Percentiles rank a stretch among this genome's conserved stretches.
Conservation (phyloP, 2,113 vertebrate genomes). For the Pituophis catenifer region DNA sequence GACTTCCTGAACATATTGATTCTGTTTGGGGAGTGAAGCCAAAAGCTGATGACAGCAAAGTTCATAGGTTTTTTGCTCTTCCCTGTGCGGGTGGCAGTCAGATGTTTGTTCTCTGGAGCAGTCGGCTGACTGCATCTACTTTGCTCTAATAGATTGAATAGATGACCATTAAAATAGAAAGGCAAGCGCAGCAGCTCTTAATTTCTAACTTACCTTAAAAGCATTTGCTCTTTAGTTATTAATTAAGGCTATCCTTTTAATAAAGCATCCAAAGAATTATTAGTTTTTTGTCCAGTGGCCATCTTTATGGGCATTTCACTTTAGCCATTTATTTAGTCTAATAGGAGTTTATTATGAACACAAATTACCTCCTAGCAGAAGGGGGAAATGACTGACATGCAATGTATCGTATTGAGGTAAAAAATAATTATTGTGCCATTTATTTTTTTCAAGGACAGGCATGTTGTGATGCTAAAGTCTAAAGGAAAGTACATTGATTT, state of each 20-base stretch:
- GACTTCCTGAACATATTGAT: not conserved
- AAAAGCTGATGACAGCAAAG: not conserved
- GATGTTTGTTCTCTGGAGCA: slow-evolving; percentile 13
- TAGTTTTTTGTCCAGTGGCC: slow-evolving; percentile 49
- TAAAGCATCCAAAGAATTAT: slow-evolving; percentile 56
- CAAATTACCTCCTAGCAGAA: slow-evolving; percentile 51
- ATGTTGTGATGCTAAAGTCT: slow-evolving; percentile 69
- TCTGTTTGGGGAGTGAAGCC: not conserved
- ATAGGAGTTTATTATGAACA: slow-evolving; percentile 62
- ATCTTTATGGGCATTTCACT: slow-evolving; percentile 50
- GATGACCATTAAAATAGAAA: slow-evolving; percentile 41
- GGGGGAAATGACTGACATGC: slow-evolving; percentile 49
- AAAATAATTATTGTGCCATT: slow-evolving; percentile 61
- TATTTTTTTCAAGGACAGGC: slow-evolving; percentile 65
- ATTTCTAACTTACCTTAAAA: slow-evolving; percentile 50
- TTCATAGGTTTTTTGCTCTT: slow-evolving; percentile 28
- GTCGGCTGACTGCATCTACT: slow-evolving; percentile 12
- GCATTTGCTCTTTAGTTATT: slow-evolving; percentile 55
- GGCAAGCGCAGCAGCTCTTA: slow-evolving; percentile 23
- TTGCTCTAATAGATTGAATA: slow-evolving; percentile 53
- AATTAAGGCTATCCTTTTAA: slow-evolving; percentile 58
- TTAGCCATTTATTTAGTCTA: slow-evolving; percentile 51
- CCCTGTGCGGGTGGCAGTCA: not conserved
- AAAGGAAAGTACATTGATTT: slow-evolving; percentile 78
- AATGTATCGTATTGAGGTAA: slow-evolving; percentile 50